Percentiles rank a stretch among this genome's conserved stretches.
phyloP scores from a whole-genome alignment of 1,140 invertebrate species.

The Liolophura sinensis region DNA sequence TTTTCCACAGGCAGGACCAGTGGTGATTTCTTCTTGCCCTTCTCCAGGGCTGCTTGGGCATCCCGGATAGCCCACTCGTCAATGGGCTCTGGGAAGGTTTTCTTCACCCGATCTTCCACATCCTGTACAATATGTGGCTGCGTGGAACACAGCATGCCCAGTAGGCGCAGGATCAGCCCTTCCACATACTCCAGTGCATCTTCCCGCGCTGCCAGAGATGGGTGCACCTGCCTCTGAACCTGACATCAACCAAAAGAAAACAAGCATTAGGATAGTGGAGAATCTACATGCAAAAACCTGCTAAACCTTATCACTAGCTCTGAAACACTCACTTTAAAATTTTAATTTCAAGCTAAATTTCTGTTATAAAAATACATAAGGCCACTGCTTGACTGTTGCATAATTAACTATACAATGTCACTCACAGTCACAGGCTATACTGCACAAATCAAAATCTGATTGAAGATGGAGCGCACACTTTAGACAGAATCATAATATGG shows the following conservation, averaged over 20 bases:
- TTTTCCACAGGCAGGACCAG: slow-evolving; percentile 86
- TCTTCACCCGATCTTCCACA: slow-evolving; percentile 88
- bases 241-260: slow-evolving; percentile 49
- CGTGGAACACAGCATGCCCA: slow-evolving; percentile 86
- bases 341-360: no score
- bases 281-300: no score
- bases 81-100: slow-evolving; percentile 90
- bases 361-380: no score
- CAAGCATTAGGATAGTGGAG: no score
- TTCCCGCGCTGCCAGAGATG: slow-evolving; percentile 80
- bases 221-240: slow-evolving; percentile 90
- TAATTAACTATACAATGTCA: no score
- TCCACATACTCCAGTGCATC: slow-evolving; percentile 94
- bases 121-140: slow-evolving; percentile 69
- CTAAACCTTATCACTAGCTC: no score
- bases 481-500: not conserved
- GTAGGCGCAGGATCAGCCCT: slow-evolving; percentile 82
- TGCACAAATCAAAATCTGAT: no score
- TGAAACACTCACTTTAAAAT: no score
- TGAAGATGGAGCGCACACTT: no score
- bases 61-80: slow-evolving; percentile 90
- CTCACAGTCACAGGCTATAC: no score
- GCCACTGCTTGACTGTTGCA: no score
- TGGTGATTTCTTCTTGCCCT: slow-evolving; percentile 81
- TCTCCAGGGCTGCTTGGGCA: slow-evolving; percentile 81